Base-by-base conservation (phyloP, 2,797 vertebrate genomes). In the Vireo griseus region DNA sequence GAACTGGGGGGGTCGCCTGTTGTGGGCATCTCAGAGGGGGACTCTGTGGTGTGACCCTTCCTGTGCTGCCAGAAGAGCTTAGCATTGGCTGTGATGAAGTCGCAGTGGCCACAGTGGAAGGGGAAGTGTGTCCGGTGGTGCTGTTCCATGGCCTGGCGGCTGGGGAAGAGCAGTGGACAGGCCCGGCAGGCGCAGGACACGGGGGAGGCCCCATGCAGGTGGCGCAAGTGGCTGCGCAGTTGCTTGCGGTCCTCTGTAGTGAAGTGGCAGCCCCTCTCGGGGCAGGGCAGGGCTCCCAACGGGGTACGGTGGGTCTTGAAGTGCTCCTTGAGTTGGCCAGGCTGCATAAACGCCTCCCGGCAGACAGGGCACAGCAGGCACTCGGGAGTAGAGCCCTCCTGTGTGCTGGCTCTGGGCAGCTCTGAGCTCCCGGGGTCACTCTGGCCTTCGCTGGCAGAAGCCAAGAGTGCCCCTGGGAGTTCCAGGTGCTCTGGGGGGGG, bases 21-120 rank as follows among this genome's bases (percentile, higher is more conserved):
- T 19, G 8, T 2, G 1, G 40, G 10, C 11, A 47, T 69, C 69
- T 95, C 50, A 0, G 78, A 3, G 11, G 51, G 58, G 10, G 31
- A 42, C 66, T 86, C 76, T 3, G 33, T 24, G 6, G 78, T 14
- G 10, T 98, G 98, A 78, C 97, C 95, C 50, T 91, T 94, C 63
- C 97, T 92, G 95, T 99, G 98, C 68, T 98, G 97, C 50, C 88
- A 97, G 95, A 99, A 97, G 77, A 98, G 96, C 94, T 98, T 98
- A 55, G 97, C 81, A 31, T 97, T 98, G 89, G 98, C 97, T 2
- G 98, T 96, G 86, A 98, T 52, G 47, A 98, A 99, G 91, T 97
- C 72, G 8, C 99, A 99, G 26, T 24, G 96, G 94, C 94, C 21
- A 35, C 99, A 99, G 96, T 98, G 98, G 88, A 98, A 99, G 13